phyloP scores from a whole-genome alignment of 2,888 invertebrate species.

The Drosophila formosana region DNA sequence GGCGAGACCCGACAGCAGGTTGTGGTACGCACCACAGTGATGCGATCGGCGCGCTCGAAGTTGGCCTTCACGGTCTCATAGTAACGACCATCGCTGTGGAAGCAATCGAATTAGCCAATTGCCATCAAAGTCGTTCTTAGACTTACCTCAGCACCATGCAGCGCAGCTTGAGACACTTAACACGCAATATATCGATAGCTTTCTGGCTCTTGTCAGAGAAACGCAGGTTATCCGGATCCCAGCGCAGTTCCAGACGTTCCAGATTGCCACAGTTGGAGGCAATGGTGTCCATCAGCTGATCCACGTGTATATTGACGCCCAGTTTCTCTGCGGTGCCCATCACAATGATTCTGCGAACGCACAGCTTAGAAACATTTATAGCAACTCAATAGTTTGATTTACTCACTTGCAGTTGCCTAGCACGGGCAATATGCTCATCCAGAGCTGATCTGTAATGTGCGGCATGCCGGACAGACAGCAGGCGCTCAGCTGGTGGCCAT shows the following conservation, averaged over 20 bases:
- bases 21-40: constrained; percentile 97
- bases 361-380: neutral
- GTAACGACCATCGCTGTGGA: constrained; percentile 96
- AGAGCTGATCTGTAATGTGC: constrained; percentile 98
- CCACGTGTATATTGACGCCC: constrained; percentile 98
- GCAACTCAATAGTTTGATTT: neutral
- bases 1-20: constrained; percentile 98
- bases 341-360: constrained; percentile 91
- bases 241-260: constrained; percentile 96
- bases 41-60: constrained; percentile 98
- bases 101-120: neutral
- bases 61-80: constrained; percentile 99
- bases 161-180: constrained; percentile 96
- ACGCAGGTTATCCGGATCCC: constrained; percentile 99
- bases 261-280: constrained; percentile 95
- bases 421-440: constrained; percentile 97
- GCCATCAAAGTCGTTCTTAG: neutral
- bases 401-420: constrained; percentile 95
- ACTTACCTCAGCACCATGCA: constrained; percentile 95
- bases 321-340: constrained; percentile 99
- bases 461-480: constrained; percentile 97
- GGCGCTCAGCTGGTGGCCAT: constrained; percentile 95
- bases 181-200: constrained; percentile 98
- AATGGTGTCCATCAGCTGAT: constrained; percentile 98
- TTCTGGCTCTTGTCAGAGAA: constrained; percentile 99